phyloP scores from a whole-genome alignment of 37 sponge, comb jelly and placozoan species.

The Tethya wilhelma region DNA sequence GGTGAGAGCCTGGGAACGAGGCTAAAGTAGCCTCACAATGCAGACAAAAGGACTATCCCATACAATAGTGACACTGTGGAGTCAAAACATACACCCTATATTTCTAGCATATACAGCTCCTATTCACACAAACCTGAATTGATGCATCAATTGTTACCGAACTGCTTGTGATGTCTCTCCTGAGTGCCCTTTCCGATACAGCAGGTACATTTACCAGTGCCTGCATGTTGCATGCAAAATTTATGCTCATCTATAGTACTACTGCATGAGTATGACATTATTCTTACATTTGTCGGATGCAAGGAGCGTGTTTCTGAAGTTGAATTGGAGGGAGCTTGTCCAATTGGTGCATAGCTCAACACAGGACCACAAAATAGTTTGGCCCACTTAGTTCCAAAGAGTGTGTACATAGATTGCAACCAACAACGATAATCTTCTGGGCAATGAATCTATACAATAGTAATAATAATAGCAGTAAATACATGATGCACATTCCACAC shows the following conservation, averaged over 20 bases:
- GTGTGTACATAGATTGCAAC: conserved; percentile 41
- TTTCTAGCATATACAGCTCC: too few species aligned
- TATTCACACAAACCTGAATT: conserved; percentile 35
- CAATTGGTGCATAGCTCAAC: conserved; percentile 2
- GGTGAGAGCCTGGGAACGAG: too few species aligned
- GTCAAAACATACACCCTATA: too few species aligned
- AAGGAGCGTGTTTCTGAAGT: not conserved
- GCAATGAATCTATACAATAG: conserved; percentile 6
- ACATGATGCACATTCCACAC: not conserved
- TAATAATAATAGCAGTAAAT: not conserved
- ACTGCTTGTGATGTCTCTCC: conserved; percentile 25
- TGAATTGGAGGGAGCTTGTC: not conserved
- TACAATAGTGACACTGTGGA: too few species aligned
- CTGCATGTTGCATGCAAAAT: conserved; percentile 11
- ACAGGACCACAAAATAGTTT: conserved; percentile 38
- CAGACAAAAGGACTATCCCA: too few species aligned
- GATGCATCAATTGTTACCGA: not conserved
- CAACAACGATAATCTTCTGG: conserved; percentile 45
- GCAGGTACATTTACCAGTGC: conserved; percentile 35
- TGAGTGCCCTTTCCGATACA: conserved; percentile 16
- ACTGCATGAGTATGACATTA: not conserved
- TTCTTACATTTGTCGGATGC: not conserved
- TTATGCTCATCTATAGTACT: too few species aligned
- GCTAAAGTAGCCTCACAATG: too few species aligned
- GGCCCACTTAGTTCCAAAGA: too few species aligned